Conservation (phyloP, 1,140 invertebrate genomes). For the Cardiocondyla obscurior region DNA sequence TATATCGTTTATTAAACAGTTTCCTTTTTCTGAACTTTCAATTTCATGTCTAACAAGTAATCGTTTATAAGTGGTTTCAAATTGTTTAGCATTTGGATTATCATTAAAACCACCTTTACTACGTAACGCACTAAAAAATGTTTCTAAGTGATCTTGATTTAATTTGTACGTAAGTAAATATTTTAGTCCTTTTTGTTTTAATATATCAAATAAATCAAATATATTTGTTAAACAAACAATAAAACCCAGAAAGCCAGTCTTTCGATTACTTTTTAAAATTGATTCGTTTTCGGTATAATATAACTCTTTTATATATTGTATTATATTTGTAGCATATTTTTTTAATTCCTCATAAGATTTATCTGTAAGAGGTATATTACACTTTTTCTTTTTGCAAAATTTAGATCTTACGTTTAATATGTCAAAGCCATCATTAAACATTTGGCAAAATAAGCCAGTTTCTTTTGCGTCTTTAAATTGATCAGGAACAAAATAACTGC, state of each 20-base stretch:
- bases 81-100: not conserved
- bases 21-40: not conserved
- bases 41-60: constrained; percentile 1
- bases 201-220: not conserved
- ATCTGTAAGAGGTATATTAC: not conserved
- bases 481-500: too few relatives aligned
- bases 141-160: not conserved
- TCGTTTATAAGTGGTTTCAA: constrained; percentile 1
- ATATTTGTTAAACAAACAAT: constrained; percentile 2
- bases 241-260: not conserved
- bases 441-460: not conserved
- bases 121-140: constrained; percentile 1
- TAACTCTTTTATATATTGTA: too few relatives aligned
- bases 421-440: not conserved
- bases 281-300: not conserved
- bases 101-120: not conserved
- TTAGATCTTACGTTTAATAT: constrained; percentile 5
- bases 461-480: too few relatives aligned
- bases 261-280: not conserved
- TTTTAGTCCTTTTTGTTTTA: not conserved
- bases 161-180: constrained; percentile 5
- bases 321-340: too few relatives aligned
- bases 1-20: not conserved
- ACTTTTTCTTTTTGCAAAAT: not conserved
- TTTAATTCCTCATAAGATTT: too few relatives aligned